Conservation (phyloP, 2,113 vertebrate genomes). For the Recurvirostra avosetta region DNA sequence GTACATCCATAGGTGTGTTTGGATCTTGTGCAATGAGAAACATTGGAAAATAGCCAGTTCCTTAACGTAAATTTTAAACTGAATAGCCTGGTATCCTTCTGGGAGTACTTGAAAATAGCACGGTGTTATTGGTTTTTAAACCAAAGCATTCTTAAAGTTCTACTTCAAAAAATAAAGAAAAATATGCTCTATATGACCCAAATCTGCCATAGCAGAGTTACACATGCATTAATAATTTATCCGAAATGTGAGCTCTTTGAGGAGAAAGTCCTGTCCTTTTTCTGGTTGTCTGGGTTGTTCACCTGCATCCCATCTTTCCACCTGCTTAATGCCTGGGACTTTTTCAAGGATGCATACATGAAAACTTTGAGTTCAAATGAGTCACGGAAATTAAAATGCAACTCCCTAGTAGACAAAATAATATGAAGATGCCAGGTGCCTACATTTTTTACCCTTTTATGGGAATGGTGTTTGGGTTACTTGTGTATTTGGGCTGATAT, state of each 20-base stretch:
- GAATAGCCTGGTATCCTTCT: neutral
- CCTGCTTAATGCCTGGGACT: accelerated
- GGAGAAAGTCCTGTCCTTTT: neutral
- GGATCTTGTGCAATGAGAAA: neutral
- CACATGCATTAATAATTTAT: neutral
- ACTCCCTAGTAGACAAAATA: neutral
- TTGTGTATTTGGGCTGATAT: neutral
- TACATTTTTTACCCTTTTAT: neutral
- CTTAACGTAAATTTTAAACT: neutral
- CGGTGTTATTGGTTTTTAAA: neutral
- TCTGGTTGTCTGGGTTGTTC: neutral
- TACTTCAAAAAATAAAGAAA: neutral
- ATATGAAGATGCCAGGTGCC: neutral
- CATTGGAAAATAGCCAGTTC: neutral
- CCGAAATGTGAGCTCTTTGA: neutral
- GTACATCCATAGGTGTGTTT: neutral
- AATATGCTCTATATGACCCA: neutral
- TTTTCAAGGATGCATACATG: neutral
- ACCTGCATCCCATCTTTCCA: neutral
- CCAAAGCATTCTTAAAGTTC: neutral
- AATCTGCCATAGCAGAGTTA: neutral
- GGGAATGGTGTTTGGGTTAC: neutral
- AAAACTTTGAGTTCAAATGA: neutral
- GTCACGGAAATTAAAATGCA: neutral
- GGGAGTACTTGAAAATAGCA: neutral